Base-by-base conservation (phyloP, 2,888 invertebrate genomes). In the Chromoteleia sp. region DNA sequence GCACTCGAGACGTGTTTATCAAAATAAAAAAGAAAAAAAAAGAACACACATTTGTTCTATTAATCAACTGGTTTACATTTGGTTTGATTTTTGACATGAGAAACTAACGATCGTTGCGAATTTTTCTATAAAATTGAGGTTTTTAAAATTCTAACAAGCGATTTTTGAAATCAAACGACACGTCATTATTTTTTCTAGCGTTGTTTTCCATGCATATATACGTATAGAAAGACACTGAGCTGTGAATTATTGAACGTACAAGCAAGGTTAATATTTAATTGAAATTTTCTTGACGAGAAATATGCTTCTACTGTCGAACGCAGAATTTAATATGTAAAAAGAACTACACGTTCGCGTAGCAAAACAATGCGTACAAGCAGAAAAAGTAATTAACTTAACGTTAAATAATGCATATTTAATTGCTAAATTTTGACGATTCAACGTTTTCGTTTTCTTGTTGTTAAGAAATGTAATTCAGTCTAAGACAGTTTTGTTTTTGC, bases 191-290 rank as follows among this genome's bases (percentile, higher is more conserved):
- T 39, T 39, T n/a, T 39, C 14, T 12, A 39, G 14, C 2, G 14
- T 12, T 39, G 12, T 41, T 41, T 15, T 41, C 14, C 41, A 41
- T 41, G 14, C 41, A 41, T 41, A 41, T 41, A 14, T 14, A 41
- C 14, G 14, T 41, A 14, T 41, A 36, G 8, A 33, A 5, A 33
- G 33, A 5, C 7, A 41, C 41, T 4, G 14, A 14, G 12, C 0
- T 10, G 14, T 41, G 14, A 41, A 41, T 41, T 41, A 41, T 41
- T 41, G 12, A 41, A 14, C 41, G 41, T 0, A 14, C 41, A 14
- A 41, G 41, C 41, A 14, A 1, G 14, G 14, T 14, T 41, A 41
- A 41, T 41, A 41, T 41, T 41, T 41, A 2, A 41, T 14, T 14
- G 41, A 0, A 41, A 41, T 0, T 41, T 41, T 41, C 14, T 41